These are phyloP conservation scores for Porites lutea DNA, from an alignment of 64 coral and sea anemone species.

Conservation along the genomic window DNA sequence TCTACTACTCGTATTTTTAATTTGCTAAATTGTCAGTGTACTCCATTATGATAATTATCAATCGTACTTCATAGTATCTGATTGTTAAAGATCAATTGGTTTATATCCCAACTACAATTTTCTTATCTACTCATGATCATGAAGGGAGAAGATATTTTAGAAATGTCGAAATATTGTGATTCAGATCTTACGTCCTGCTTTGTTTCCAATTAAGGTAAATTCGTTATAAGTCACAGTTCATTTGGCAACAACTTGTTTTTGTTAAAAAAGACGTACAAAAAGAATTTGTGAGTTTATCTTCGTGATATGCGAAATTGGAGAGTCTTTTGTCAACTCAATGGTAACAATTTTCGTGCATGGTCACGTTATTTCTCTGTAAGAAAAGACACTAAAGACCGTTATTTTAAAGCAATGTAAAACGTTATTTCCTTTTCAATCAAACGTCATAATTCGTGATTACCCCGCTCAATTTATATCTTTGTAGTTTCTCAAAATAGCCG, in stretches of 20 bases:
- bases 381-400: neutral
- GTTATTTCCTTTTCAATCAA: neutral
- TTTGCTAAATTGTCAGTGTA: no score
- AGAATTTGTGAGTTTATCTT: neutral
- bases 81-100: no score
- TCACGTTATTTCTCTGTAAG: no score
- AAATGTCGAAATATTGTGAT: neutral
- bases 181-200: neutral
- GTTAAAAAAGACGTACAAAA: neutral
- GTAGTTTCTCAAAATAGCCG: no score
- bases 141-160: neutral
- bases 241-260: neutral
- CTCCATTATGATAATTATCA: no score
- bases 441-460: neutral
- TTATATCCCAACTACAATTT: no score
- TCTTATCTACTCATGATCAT: neutral
- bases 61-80: no score
- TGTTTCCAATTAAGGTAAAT: neutral
- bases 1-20: no score
- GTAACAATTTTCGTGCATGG: no score
- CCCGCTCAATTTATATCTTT: no score
- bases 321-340: no score
- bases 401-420: neutral
- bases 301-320: neutral
- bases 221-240: neutral